Base-by-base conservation (phyloP, 1,140 invertebrate species). In the Megathymus violae region DNA sequence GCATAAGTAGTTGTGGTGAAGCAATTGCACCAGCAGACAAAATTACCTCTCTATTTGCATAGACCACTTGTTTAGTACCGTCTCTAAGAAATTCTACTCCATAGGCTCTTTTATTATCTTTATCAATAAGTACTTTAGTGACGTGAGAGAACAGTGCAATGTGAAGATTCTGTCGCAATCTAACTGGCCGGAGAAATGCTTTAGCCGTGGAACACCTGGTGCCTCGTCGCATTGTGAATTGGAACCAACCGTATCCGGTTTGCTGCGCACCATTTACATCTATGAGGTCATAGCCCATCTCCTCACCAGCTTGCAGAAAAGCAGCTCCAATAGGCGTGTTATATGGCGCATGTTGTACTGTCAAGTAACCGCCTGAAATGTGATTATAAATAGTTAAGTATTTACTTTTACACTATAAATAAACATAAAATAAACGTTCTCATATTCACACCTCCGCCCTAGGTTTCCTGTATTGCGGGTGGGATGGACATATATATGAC, bases 271-370 rank as follows among this genome's bases (percentile, higher is more conserved):
- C 94, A 85, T 97, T 96, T 46, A 96, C 89, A 81, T 95, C 94
- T 0, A 94, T 73, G 4, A 97, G 94, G 41, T 97, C 95, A 86
- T 97, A 97, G 36, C 97, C 97, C 94, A 98, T 96, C 82, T 98
- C 96, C 80, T 96, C 93, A 27, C 96, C 97, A 0, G 97, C 97
- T 92, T 98, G 95, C 0, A 98, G 91, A 78, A 97, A 96, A 0
- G 96, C 94, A n/a, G 94, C 91, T 0, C 95, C 96, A 10, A 97
- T 83, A 0, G 96, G 96, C 0, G 96, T 97, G 61, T 95, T 94
- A 91, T 95, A 96, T 0, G 96, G 96, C 0, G 94, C 86, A 62
- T 97, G 96, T 88, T 97, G 95, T 0, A 97, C 93, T 0, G 97
- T 96, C 61, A 96, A 89, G 52, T 96, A 96, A 1, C 97, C 97